Base-by-base conservation (phyloP, 2,797 vertebrate species). In the Staurois parvus region DNA sequence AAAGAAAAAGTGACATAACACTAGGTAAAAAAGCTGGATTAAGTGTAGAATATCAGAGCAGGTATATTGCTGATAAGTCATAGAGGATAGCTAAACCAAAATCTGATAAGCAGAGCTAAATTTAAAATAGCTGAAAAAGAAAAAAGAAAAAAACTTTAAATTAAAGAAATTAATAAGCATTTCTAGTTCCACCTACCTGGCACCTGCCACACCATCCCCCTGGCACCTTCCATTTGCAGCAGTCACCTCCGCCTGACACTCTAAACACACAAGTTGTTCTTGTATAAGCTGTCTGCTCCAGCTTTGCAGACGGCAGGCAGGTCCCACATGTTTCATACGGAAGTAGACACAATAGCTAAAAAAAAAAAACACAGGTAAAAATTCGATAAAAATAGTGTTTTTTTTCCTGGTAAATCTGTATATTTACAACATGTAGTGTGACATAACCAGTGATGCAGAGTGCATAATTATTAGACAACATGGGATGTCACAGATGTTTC, bases 261-360 rank as follows among this genome's bases (percentile, higher is more conserved):
- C 92, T 0, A 94, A 92, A 12, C 97, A 97, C 83, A 96, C 83
- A 24, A 85, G 88, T 62, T 90, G 88, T 87, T 96, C 95, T 70
- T 74, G 90, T 48, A 92, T 91, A 89, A 97, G 90, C 42, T 88
- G 91, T 79, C 92, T 92, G 11, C 94, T 96, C 96, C 96, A 96
- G 76, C 92, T 78, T 28, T 85, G 94, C 83, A 94, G 87, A 0
- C 77, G 93, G 84, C 96, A 97, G 0, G 85, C 93, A 0, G 87
- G 68, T 2, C 94, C 95, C 73, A 92, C 92, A 92, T 94, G 96
- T 62, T 93, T 94, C 88, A 97, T 87, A 34, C 94, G 92, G 91
- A 97, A 94, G 90, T 94, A 94, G 89, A 95, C 92, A 26, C 96
- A 97, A 90, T 95, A 96, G 88, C 96, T 96, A 91, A 66, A 34